Conservation (phyloP, 2,797 vertebrate genomes). For the Anguilla marmorata region DNA sequence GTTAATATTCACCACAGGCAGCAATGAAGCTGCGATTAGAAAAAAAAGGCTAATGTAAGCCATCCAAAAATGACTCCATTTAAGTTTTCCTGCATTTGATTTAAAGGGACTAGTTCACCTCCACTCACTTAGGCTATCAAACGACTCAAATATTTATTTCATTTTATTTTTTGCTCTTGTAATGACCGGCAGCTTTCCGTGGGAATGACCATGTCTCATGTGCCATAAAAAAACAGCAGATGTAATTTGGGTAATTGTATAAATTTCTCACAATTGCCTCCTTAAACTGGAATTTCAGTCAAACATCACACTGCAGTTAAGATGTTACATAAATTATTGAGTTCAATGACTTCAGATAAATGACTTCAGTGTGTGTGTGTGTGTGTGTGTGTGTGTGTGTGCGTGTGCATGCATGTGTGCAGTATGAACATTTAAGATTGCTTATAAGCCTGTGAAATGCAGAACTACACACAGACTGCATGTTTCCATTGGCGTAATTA, state of each 20-base stretch:
- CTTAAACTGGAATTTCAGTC: neutral
- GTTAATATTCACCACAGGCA: neutral
- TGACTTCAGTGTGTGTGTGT: neutral
- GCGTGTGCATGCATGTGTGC: neutral
- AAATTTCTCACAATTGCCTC: slow-evolving; percentile 2
- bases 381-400: slow-evolving; percentile 3
- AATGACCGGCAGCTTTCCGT: neutral
- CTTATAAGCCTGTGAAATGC: neutral
- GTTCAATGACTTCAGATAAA: neutral
- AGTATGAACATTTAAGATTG: neutral
- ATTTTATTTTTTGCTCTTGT: neutral
- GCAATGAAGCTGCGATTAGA: neutral
- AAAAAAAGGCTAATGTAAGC: neutral
- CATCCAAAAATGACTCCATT: neutral
- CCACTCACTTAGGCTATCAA: neutral
- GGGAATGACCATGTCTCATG: neutral
- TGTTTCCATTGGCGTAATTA: neutral
- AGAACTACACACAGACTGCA: neutral
- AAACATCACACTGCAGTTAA: neutral
- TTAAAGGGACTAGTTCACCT: neutral
- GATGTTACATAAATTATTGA: neutral
- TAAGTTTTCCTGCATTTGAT: neutral
- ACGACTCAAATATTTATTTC: neutral
- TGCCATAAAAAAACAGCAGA: neutral
- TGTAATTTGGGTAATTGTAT: neutral